Conservation (phyloP, 2,113 vertebrate species). For the Lampris incognitus region DNA sequence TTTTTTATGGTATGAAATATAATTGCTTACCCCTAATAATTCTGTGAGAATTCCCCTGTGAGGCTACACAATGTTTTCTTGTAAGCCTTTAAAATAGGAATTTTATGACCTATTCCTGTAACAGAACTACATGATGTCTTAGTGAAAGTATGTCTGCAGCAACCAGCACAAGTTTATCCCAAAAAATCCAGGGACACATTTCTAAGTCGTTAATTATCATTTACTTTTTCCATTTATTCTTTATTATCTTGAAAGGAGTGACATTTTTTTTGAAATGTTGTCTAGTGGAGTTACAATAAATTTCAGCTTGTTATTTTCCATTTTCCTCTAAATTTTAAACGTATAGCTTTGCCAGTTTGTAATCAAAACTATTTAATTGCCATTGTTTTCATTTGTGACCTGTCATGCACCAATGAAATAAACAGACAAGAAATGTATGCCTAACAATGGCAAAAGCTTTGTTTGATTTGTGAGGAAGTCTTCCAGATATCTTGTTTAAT, state of each 20-base stretch:
- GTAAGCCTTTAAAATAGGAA: background rate
- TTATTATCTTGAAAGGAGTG: background rate
- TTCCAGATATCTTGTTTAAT: conserved; percentile 6
- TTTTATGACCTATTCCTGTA: background rate
- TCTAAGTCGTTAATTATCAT: background rate
- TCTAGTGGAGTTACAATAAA: background rate
- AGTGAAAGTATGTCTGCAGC: conserved; percentile 2
- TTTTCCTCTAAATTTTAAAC: conserved; percentile 3
- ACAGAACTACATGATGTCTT: background rate
- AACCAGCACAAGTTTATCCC: background rate
- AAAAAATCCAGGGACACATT: background rate
- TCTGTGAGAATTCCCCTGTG: background rate
- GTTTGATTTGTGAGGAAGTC: background rate
- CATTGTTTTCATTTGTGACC: too few species aligned
- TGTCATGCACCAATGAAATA: background rate
- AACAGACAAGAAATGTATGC: background rate
- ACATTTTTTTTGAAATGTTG: conserved; percentile 5
- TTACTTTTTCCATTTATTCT: background rate
- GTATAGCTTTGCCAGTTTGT: too few species aligned
- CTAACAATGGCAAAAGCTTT: background rate
- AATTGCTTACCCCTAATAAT: too few species aligned
- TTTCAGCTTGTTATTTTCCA: background rate
- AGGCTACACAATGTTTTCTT: background rate
- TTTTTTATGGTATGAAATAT: too few species aligned
- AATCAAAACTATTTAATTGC: too few species aligned